phyloP scores from a whole-genome alignment of 1,140 invertebrate genomes.

The Pachypeltis micranthus region DNA sequence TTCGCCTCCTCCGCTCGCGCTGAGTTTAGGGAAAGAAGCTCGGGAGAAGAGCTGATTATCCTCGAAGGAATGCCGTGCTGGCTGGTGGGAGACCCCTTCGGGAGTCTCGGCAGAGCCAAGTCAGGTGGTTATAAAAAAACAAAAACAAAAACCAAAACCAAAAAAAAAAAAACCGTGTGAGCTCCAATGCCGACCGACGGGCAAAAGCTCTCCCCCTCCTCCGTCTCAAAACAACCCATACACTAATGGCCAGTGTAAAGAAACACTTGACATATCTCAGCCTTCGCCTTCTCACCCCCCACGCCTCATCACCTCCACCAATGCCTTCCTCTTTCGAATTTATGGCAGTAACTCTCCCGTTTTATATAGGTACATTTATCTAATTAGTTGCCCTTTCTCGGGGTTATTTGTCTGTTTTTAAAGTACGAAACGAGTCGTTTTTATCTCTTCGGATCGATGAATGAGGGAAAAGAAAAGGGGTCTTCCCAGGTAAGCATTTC shows the following conservation, averaged over 20 bases:
- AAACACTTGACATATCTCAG: slow-evolving; percentile 16
- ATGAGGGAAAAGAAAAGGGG: not conserved
- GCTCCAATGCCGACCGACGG: slow-evolving; percentile 8
- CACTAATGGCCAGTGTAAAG: slow-evolving; percentile 16
- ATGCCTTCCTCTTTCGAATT: not conserved
- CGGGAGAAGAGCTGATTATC: not conserved
- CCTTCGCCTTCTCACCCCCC: not conserved
- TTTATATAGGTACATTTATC: slow-evolving; percentile 10
- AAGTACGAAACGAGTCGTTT: not conserved
- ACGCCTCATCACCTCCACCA: not conserved
- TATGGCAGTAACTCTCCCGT: not conserved
- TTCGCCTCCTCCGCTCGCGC: not conserved
- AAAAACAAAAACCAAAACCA: too few relatives aligned
- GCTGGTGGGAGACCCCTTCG: slow-evolving; percentile 5
- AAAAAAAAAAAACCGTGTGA: slow-evolving; percentile 9
- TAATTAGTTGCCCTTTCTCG: slow-evolving; percentile 2
- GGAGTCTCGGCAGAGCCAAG: too few relatives aligned
- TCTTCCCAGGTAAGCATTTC: too few relatives aligned
- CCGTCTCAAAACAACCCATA: slow-evolving; percentile 2
- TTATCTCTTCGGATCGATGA: not conserved
- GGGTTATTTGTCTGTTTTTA: not conserved
- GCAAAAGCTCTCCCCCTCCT: not conserved
- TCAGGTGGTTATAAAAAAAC: slow-evolving; percentile 9
- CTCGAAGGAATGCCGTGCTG: not conserved
- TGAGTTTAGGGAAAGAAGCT: not conserved